Base-by-base conservation (phyloP, 2,888 invertebrate genomes). In the Xestia c-nigrum region DNA sequence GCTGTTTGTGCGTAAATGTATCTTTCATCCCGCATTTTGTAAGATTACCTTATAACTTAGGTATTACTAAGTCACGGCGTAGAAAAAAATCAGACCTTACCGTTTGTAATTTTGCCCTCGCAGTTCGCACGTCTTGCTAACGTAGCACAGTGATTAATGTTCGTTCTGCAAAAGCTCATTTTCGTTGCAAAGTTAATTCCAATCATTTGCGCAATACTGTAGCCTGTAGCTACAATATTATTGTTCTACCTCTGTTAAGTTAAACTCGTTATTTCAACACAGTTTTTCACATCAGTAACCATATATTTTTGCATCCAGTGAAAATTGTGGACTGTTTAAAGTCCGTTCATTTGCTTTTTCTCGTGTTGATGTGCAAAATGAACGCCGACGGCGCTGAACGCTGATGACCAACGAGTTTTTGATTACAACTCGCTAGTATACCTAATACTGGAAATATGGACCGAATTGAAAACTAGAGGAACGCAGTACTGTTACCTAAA, bases 351-450 rank as follows among this genome's bases (percentile, higher is more conserved):
- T 76, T 70, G 61, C 43, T 43, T 46, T 80, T 80, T 82, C 76
- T 74, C 64, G 9, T 61, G 74, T 57, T 76, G 57, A 72, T 38
- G 69, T 61, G 59, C 47, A 31, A 72, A 72, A 81, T 76, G 61
- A 77, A 70, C 6, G 21, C 16, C 47, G 21, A 40, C 38, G 67
- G 75, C 64, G 50, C 43, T 40, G 12, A 61, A 47, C 63, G 61
- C 24, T 80, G 80, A 72, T 72, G 74, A 40, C 68, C 85, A 76
- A 85, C 64, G 85, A 83, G 77, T 38, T 76, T 85, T 85, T 85
- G 85, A 85, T 85, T 74, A 78, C 85, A 31, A 1, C 47, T 31
- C 31, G 63, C 38, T 40, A n/a, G 64, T 74, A 21, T 63, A 12
- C 46, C 12, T 46, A 19, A 16, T 16, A 9, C n/a, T 68, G 61